Conservation (phyloP, 2,113 vertebrate species). For the Anguilla japonica region DNA sequence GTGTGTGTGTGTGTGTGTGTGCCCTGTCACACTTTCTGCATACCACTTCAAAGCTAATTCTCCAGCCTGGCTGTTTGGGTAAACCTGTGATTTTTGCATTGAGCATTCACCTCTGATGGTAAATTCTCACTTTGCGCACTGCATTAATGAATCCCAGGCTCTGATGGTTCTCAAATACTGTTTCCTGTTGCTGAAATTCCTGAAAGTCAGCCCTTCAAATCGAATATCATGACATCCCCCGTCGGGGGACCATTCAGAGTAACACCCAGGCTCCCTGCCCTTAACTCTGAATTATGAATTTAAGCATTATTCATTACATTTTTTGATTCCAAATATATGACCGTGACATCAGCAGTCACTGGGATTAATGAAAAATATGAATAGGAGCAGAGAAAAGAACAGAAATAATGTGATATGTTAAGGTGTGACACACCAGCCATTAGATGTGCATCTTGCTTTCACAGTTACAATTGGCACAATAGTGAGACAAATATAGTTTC, state of each 20-base stretch:
- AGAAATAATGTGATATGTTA: no score
- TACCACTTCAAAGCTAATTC: slow-evolving; percentile 30
- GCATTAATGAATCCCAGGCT: slow-evolving; percentile 25
- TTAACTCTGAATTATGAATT: background rate
- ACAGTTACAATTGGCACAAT: background rate
- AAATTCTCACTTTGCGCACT: slow-evolving; percentile 15
- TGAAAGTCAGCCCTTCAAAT: slow-evolving; percentile 10
- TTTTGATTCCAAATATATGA: background rate
- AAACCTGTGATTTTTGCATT: slow-evolving; percentile 42
- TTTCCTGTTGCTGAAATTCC: background rate
- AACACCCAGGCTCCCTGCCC: background rate
- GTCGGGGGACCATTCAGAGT: background rate
- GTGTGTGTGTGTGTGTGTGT: slow-evolving; percentile 31
- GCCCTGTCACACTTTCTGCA: slow-evolving; percentile 42
- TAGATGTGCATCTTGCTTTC: background rate
- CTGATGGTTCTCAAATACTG: background rate
- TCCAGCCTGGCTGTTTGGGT: slow-evolving; percentile 29
- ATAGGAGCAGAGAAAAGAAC: background rate
- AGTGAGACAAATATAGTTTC: background rate
- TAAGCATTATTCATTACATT: background rate
- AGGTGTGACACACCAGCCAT: background rate
- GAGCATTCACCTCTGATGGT: slow-evolving; percentile 17
- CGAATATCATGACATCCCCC: background rate
- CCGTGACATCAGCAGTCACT: no score
- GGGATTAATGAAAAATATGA: background rate